These are phyloP conservation scores for Todiramphus chloris DNA, from an alignment of 2,113 vertebrate species.

Conservation along the genomic window DNA sequence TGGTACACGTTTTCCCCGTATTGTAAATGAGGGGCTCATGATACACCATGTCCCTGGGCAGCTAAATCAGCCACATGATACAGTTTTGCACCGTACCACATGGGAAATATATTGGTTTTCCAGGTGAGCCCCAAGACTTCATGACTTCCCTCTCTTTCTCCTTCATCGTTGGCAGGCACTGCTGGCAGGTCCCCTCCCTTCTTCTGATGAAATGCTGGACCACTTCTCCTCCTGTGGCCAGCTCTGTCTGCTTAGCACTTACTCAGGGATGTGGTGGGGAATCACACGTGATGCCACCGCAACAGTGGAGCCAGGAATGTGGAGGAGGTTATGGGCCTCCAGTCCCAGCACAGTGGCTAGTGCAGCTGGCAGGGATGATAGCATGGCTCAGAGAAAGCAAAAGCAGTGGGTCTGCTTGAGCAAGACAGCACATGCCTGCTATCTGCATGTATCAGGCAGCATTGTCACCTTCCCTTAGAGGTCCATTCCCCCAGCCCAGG, in stretches of 20 bases:
- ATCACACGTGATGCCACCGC: neutral
- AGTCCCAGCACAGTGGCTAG: neutral
- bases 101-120: slow-evolving; percentile 3
- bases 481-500: neutral
- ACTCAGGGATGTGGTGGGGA: neutral
- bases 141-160: neutral
- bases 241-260: neutral
- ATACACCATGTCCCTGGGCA: neutral
- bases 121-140: neutral
- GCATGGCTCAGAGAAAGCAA: neutral
- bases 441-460: neutral
- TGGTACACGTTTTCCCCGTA: neutral
- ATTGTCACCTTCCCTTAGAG: neutral
- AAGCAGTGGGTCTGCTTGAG: neutral
- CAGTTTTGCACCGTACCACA: neutral
- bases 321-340: neutral
- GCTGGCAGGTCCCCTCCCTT: neutral
- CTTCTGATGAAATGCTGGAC: neutral
- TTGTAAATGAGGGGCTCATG: neutral
- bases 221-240: neutral
- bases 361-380: neutral
- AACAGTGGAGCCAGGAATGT: neutral
- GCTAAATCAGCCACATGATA: neutral
- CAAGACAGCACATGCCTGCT: neutral
- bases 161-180: neutral